Conservation (phyloP, 2,888 invertebrate genomes). For the Sicus ferrugineus region DNA sequence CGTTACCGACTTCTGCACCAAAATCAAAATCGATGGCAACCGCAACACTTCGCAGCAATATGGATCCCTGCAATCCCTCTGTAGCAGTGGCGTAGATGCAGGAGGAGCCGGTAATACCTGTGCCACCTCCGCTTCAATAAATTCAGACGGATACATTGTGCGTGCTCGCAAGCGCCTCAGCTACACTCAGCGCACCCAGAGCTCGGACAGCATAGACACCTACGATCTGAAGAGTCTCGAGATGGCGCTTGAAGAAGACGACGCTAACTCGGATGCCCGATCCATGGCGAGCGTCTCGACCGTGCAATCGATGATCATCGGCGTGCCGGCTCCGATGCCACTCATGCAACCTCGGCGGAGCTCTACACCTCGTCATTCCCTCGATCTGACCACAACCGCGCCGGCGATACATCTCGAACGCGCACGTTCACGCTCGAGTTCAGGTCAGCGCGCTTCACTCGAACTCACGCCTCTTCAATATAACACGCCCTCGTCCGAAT, state of each 20-base stretch:
- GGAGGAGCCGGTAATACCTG: constrained; percentile 9
- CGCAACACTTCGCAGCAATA: constrained; percentile 34
- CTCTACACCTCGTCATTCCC: constrained; percentile 55
- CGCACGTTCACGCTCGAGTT: constrained; percentile 52
- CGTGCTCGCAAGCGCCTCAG: constrained; percentile 56
- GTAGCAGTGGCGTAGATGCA: neutral
- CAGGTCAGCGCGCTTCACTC: constrained; percentile 58
- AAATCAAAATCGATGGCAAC: constrained; percentile 60
- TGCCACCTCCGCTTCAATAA: constrained; percentile 33
- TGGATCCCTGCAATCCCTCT: constrained; percentile 41
- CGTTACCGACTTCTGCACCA: constrained; percentile 63
- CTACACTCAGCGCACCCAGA: constrained; percentile 57
- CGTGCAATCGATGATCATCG: constrained; percentile 39
- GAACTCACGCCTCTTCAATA: constrained; percentile 57
- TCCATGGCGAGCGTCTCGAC: constrained; percentile 41
- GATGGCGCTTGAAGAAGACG: constrained; percentile 50
- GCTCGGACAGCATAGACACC: constrained; percentile 56
- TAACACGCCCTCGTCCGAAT: constrained; percentile 53
- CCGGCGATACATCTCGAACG: constrained; percentile 45
- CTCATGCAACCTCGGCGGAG: constrained; percentile 58
- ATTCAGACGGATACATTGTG: constrained; percentile 39
- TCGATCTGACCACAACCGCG: constrained; percentile 47
- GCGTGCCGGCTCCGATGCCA: constrained; percentile 55
- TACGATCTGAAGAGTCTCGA: constrained; percentile 58
- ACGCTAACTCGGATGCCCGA: constrained; percentile 37